phyloP scores from a whole-genome alignment of 1,140 invertebrate genomes.

The Zaprionus vittiger region DNA sequence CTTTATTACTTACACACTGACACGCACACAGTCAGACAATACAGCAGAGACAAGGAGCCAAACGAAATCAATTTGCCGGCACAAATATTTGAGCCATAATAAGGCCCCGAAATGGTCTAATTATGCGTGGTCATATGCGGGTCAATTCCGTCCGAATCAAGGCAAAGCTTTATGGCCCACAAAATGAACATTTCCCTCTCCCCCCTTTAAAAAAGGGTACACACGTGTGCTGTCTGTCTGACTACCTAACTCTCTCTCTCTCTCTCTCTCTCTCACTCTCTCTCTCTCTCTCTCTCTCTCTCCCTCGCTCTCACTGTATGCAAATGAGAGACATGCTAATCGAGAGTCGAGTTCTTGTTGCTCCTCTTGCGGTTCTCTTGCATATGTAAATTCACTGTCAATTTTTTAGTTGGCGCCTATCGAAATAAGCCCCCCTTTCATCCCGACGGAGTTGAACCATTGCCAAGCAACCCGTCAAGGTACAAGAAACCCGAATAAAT shows the following conservation, averaged over 20 bases:
- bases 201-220: slow-evolving; percentile 34
- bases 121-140: slow-evolving; percentile 53
- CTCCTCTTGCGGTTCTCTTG: slow-evolving; percentile 17
- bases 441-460: slow-evolving; percentile 6
- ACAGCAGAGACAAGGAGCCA: not conserved
- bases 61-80: slow-evolving; percentile 46
- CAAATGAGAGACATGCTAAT: slow-evolving; percentile 59
- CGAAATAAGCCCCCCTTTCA: not conserved
- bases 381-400: slow-evolving; percentile 32
- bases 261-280: slow-evolving; percentile 9
- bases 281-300: slow-evolving; percentile 1
- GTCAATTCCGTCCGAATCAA: slow-evolving; percentile 51
- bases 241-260: not conserved
- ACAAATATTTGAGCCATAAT: slow-evolving; percentile 45
- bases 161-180: slow-evolving; percentile 47
- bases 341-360: slow-evolving; percentile 32
- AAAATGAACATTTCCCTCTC: not conserved
- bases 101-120: slow-evolving; percentile 34
- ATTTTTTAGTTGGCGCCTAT: slow-evolving; percentile 25
- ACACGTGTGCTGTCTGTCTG: slow-evolving; percentile 43
- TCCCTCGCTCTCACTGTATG: slow-evolving; percentile 24
- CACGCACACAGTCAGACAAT: slow-evolving; percentile 4
- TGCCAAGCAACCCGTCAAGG: not conserved
- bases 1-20: not conserved
- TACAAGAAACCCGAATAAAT: not conserved